Evolutionary conservation across 2,113 vertebrate species (phyloP).

Genomic region (Hypomesus transpacificus): DNA sequence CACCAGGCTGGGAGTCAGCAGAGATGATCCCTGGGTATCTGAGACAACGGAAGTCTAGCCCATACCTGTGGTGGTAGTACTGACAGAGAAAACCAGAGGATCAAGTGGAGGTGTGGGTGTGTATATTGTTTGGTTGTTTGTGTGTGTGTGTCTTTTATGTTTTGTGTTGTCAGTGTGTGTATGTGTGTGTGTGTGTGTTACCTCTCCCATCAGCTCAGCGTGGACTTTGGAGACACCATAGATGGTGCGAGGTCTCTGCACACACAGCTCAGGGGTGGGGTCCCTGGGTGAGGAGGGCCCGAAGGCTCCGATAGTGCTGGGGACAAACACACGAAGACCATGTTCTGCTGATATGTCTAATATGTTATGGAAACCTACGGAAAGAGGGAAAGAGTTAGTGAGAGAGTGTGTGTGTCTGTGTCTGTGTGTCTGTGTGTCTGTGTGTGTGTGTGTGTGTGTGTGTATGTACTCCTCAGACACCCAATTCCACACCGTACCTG

Average conservation of each 20-base stretch:
- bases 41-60: slow-evolving; percentile 92
- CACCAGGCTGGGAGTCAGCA: slow-evolving; percentile 87
- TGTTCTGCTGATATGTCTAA: slow-evolving; percentile 91
- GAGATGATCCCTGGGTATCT: slow-evolving; percentile 95
- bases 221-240: slow-evolving; percentile 98
- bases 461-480: too few relatives aligned
- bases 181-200: slow-evolving; percentile 49
- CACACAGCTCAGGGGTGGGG: slow-evolving; percentile 89
- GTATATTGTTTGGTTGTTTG: background rate
- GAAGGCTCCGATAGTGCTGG: slow-evolving; percentile 96
- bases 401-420: background rate
- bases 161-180: background rate
- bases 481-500: slow-evolving; percentile 67
- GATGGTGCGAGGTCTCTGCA: slow-evolving; percentile 95
- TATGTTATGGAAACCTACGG: slow-evolving; percentile 87
- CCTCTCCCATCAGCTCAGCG: slow-evolving; percentile 96
- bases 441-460: background rate
- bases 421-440: too few relatives aligned
- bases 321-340: slow-evolving; percentile 87
- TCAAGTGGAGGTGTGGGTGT: background rate
- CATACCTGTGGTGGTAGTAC: slow-evolving; percentile 92
- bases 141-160: background rate
- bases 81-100: background rate
- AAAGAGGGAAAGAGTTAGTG: background rate
- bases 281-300: slow-evolving; percentile 91